Percentiles rank a stretch among this genome's conserved stretches.
Evolutionary conservation across 2,797 vertebrate species (phyloP).

Genomic region (Danio tinwini): DNA sequence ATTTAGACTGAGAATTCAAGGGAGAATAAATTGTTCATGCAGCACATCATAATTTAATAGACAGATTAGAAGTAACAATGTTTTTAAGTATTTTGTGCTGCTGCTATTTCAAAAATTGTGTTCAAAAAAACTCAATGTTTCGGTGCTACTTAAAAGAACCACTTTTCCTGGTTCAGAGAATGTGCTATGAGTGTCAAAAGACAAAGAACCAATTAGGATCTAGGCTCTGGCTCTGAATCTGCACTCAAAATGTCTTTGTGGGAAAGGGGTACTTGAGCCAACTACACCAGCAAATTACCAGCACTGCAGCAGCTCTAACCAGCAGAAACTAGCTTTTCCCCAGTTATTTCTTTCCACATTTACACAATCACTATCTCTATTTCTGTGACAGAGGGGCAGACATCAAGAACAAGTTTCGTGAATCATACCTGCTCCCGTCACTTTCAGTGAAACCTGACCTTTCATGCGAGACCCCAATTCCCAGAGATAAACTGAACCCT

Average conservation of each 20-base stretch:
- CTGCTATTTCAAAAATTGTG: too few species aligned
- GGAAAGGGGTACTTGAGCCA: not conserved
- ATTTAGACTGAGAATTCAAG: too few species aligned
- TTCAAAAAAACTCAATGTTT: too few species aligned
- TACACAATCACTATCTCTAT: not conserved
- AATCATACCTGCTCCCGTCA: conserved; percentile 85
- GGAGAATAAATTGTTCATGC: too few species aligned
- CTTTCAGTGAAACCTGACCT: conserved; percentile 88
- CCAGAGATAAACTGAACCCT: conserved; percentile 88
- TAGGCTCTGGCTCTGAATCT: not conserved
- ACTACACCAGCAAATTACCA: too few species aligned
- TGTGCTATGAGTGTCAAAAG: too few species aligned
- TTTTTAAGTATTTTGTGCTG: too few species aligned
- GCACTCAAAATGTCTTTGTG: not conserved
- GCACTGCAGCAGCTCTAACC: too few species aligned
- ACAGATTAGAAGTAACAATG: too few species aligned
- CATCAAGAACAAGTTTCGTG: conserved; percentile 84
- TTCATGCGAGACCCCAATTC: conserved; percentile 73
- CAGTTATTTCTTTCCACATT: conserved; percentile 1
- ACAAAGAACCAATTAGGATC: not conserved
- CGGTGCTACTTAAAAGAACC: too few species aligned
- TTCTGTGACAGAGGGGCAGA: conserved; percentile 73
- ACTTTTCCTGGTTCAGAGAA: too few species aligned
- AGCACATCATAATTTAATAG: too few species aligned
- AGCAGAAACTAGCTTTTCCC: not conserved